Conservation (phyloP, 1,140 invertebrate genomes). For the Vanessa tameamea region DNA sequence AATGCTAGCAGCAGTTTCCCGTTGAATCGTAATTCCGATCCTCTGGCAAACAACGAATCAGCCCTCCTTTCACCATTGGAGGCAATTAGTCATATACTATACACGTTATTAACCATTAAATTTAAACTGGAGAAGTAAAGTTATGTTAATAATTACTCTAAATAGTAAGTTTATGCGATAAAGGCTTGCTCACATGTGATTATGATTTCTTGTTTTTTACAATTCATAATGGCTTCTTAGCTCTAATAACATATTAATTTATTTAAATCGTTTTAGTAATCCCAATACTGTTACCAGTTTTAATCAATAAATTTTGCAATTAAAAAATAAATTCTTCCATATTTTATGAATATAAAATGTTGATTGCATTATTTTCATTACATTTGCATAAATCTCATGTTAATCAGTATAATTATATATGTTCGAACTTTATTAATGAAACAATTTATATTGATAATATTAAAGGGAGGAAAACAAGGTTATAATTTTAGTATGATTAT, state of each 20-base stretch:
- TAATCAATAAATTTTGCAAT: background rate
- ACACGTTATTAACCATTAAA: too few relatives aligned
- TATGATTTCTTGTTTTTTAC: too few relatives aligned
- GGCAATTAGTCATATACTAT: too few relatives aligned
- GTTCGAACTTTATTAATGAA: background rate
- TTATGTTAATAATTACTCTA: too few relatives aligned
- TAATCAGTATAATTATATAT: background rate
- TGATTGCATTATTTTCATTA: constrained; percentile 4
- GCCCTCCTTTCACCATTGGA: too few relatives aligned
- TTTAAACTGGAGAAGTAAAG: too few relatives aligned
- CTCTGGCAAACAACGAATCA: too few relatives aligned
- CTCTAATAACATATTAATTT: background rate
- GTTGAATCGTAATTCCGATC: too few relatives aligned
- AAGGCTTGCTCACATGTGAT: too few relatives aligned
- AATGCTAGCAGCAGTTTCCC: too few relatives aligned
- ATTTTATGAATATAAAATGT: background rate
- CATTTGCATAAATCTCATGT: background rate
- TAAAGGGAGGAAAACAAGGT: background rate
- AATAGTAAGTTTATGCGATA: too few relatives aligned
- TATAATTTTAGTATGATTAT: background rate
- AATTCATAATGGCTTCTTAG: too few relatives aligned
- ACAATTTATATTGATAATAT: background rate
- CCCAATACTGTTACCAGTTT: background rate
- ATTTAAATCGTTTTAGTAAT: background rate
- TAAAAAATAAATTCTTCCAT: background rate